Percentiles rank a stretch among this genome's conserved stretches.
These are phyloP conservation scores for Cryptocephalus moraei DNA, from an alignment of 2,888 invertebrate species.

Conservation along the genomic window DNA sequence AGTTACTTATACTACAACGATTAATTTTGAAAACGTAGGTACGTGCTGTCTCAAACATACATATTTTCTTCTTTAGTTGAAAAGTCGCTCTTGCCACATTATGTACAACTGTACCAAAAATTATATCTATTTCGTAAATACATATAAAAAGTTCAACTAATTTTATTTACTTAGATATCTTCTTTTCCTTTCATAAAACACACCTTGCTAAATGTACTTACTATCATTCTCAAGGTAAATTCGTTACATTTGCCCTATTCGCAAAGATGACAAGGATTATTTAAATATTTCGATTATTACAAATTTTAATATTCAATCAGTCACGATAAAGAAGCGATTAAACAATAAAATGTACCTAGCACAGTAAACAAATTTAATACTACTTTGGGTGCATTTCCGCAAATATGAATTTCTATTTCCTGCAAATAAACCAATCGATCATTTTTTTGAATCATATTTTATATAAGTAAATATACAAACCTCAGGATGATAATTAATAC, in stretches of 20 bases:
- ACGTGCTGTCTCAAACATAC: slow-evolving; percentile 16
- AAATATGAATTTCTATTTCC: slow-evolving; percentile 58
- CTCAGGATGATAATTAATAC: slow-evolving; percentile 85
- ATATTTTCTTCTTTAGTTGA: slow-evolving; percentile 10
- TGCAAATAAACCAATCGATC: slow-evolving; percentile 26
- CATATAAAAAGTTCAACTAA: slow-evolving; percentile 36
- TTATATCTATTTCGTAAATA: slow-evolving; percentile 32
- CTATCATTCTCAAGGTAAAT: slow-evolving; percentile 12
- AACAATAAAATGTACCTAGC: slow-evolving; percentile 12
- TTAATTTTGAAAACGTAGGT: slow-evolving; percentile 6
- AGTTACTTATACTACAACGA: not conserved
- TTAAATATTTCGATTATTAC: too few relatives aligned
- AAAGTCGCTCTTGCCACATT: slow-evolving; percentile 15
- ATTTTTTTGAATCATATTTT: not conserved
- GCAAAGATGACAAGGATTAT: slow-evolving; percentile 7
- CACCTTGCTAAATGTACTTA: slow-evolving; percentile 13
- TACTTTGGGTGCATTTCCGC: slow-evolving; percentile 40
- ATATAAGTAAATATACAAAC: slow-evolving; percentile 39
- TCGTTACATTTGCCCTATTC: slow-evolving; percentile 12
- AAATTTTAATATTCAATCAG: slow-evolving; percentile 9
- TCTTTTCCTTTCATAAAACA: slow-evolving; percentile 19
- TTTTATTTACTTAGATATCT: slow-evolving; percentile 14
- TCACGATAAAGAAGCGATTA: slow-evolving; percentile 28
- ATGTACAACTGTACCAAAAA: slow-evolving; percentile 32
- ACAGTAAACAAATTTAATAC: slow-evolving; percentile 12